phyloP scores from a whole-genome alignment of 2,888 invertebrate species.

The Drosophila demipolita region DNA sequence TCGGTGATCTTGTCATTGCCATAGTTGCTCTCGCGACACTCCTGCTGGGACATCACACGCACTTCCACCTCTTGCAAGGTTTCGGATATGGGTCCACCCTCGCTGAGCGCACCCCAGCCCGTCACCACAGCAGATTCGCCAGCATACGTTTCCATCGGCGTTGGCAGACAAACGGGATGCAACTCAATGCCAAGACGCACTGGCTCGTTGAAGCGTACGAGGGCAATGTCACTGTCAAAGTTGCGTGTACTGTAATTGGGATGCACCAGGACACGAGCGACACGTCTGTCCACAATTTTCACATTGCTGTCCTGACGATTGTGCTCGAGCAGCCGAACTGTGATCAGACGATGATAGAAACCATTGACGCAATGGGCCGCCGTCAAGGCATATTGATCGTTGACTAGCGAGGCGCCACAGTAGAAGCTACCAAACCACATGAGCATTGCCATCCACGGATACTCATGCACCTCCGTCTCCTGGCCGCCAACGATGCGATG shows the following conservation, averaged over 20 bases:
- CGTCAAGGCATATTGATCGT: slow-evolving; percentile 90
- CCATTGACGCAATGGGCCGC: slow-evolving; percentile 91
- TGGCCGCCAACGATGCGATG: slow-evolving; percentile 92
- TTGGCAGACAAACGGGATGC: slow-evolving; percentile 92
- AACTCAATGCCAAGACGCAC: slow-evolving; percentile 87
- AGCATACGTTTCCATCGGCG: slow-evolving; percentile 76
- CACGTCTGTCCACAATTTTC: slow-evolving; percentile 81
- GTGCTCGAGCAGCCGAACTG: slow-evolving; percentile 90
- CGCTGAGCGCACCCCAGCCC: slow-evolving; percentile 92
- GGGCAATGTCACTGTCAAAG: slow-evolving; percentile 93
- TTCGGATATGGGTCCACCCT: slow-evolving; percentile 89
- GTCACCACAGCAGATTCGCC: slow-evolving; percentile 87
- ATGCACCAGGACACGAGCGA: slow-evolving; percentile 86
- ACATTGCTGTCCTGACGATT: slow-evolving; percentile 86
- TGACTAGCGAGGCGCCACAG: slow-evolving; percentile 91
- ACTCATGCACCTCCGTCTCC: slow-evolving; percentile 90
- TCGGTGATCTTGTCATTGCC: slow-evolving; percentile 80
- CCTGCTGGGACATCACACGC: slow-evolving; percentile 89
- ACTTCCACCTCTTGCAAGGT: slow-evolving; percentile 90
- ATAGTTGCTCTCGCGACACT: slow-evolving; percentile 80
- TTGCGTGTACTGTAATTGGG: slow-evolving; percentile 89
- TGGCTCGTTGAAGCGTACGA: slow-evolving; percentile 88
- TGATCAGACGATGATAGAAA: slow-evolving; percentile 87
- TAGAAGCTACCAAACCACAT: slow-evolving; percentile 87
- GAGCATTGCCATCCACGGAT: slow-evolving; percentile 90